A percentile compares a stretch with the other conserved stretches of the same genome.
Conservation (phyloP, 2,113 vertebrate species). For the Silurus asotus region DNA sequence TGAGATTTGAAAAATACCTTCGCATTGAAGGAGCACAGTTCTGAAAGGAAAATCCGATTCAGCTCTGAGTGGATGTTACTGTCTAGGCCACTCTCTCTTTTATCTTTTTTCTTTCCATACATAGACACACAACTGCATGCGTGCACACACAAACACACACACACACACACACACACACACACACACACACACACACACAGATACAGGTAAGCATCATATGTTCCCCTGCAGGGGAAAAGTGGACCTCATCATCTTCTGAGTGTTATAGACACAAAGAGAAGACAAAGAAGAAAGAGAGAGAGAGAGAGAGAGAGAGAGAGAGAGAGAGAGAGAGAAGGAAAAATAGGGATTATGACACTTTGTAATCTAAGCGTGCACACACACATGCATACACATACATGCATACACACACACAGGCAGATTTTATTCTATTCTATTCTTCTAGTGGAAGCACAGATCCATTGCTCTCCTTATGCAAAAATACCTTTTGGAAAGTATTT, state of each 20-base stretch:
- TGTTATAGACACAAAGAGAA: background rate
- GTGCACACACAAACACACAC: background rate
- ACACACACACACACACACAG: background rate
- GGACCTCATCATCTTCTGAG: background rate
- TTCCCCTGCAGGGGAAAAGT: background rate
- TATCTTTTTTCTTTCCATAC: background rate
- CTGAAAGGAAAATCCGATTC: constrained; percentile 7
- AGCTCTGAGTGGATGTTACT: background rate
- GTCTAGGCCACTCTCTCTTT: background rate
- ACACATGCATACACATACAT: too few species aligned
- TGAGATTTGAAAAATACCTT: background rate
- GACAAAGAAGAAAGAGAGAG: background rate
- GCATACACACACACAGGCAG: background rate
- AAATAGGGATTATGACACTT: constrained; percentile 14
- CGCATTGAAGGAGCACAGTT: constrained; percentile 1
- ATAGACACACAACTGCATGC: too few species aligned
- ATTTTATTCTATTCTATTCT: background rate
- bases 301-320: background rate
- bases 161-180: background rate
- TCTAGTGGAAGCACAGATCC: background rate
- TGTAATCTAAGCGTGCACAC: constrained; percentile 24
- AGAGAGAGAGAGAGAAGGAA: background rate
- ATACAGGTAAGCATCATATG: background rate
- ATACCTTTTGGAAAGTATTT: constrained; percentile 10
- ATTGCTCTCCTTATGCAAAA: constrained; percentile 20